phyloP scores from a whole-genome alignment of 2,888 invertebrate genomes.

The Campoplex nolae region DNA sequence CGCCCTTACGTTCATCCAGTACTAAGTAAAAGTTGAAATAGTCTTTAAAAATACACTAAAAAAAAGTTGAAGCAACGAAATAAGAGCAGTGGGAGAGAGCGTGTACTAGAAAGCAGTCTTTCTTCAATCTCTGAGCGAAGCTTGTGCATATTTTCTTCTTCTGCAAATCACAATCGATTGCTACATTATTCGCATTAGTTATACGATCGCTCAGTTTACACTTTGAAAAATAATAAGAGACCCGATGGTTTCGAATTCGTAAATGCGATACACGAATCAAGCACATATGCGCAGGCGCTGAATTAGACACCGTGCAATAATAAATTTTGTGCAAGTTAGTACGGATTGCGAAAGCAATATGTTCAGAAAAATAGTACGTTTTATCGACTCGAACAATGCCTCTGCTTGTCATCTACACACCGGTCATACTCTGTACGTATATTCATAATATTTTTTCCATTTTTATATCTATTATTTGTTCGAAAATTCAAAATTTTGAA shows the following conservation, averaged over 20 bases:
- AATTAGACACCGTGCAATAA: not conserved
- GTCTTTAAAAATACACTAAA: not conserved
- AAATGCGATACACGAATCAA: not conserved
- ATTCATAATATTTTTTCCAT: not conserved
- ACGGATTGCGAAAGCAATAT: slow-evolving; percentile 3
- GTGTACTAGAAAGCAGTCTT: slow-evolving; percentile 39
- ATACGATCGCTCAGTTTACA: not conserved
- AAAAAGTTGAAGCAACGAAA: not conserved
- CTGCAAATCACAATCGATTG: slow-evolving; percentile 30
- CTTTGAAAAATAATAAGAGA: not conserved
- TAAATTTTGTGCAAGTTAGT: slow-evolving; percentile 13
- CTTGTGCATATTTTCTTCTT: not conserved
- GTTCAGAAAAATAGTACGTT: slow-evolving; percentile 47
- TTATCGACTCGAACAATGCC: slow-evolving; percentile 12
- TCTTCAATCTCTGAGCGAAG: not conserved
- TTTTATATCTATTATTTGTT: not conserved
- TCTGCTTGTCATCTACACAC: slow-evolving; percentile 51
- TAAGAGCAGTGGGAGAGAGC: not conserved
- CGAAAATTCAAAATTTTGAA: not conserved
- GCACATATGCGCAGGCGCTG: not conserved
- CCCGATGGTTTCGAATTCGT: not conserved
- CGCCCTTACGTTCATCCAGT: not conserved
- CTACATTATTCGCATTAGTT: not conserved
- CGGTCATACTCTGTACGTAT: slow-evolving; percentile 54
- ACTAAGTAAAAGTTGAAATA: not conserved